Percentiles rank a stretch among this genome's conserved stretches.
These are phyloP conservation scores for Dryococelus australis DNA, from an alignment of 2,888 invertebrate species.

Conservation along the genomic window DNA sequence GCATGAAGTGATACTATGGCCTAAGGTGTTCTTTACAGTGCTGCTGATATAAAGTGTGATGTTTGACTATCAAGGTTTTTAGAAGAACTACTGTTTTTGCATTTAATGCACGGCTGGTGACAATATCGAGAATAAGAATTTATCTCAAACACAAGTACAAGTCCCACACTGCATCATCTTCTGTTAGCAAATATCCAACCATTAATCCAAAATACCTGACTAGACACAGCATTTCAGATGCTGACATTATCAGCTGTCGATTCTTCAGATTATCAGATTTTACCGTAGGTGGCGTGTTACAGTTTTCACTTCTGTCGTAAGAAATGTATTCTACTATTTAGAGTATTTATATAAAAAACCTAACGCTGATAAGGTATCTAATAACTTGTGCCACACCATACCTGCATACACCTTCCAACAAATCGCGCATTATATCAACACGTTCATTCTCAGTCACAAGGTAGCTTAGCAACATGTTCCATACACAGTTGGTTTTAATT, in stretches of 20 bases:
- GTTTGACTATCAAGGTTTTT: not conserved
- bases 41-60: not conserved
- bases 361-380: no score
- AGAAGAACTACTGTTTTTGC: not conserved
- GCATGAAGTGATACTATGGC: not conserved
- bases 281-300: conserved; percentile 24
- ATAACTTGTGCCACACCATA: no score
- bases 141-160: conserved; percentile 21
- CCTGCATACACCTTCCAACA: no score
- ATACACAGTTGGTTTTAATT: no score
- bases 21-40: not conserved
- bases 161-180: conserved; percentile 26
- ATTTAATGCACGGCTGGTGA: not conserved
- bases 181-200: conserved; percentile 25
- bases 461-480: no score
- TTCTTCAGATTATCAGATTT: not conserved
- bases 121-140: not conserved
- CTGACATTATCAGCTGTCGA: conserved; percentile 21
- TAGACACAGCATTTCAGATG: conserved; percentile 32
- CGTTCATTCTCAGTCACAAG: no score
- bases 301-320: conserved; percentile 25
- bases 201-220: conserved; percentile 31
- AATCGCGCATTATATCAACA: no score
- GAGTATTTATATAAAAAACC: not conserved
- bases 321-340: conserved; percentile 11